Base-by-base conservation (phyloP, 2,113 vertebrate genomes). In the Charadrius vociferus region DNA sequence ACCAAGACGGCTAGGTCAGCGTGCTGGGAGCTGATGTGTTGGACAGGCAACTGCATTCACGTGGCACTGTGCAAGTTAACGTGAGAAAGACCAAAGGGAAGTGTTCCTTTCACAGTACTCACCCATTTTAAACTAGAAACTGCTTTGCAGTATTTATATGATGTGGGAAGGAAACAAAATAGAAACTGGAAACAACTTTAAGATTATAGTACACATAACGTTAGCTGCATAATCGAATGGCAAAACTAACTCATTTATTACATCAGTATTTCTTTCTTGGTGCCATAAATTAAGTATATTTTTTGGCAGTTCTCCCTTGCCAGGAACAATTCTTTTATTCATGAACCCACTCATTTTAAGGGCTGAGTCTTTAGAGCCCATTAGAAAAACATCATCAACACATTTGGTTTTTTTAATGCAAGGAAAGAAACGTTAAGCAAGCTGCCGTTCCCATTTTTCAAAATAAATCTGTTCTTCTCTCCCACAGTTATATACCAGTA, bases 241-340 rank as follows among this genome's bases (percentile, higher is more conserved):
- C 36, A 72, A 93, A 85, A 82, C n/a, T 32, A n/a, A 68, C 84
- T 78, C 52, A 34, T 68, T 89, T 78, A 72, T 95, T 96, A 88
- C 89, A 82, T 68, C 72, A 66, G 53, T 92, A 93, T 97, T 96
- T 97, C 83, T 95, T 90, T 41, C 62, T 86, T 55, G 86, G 75
- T 82, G 41, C 66, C 73, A 93, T 88, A 96, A 93, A 97, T 96
- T 90, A 91, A 92, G 39, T 7, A 10, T 36, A 52, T 82, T 87
- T 95, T 93, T 83, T 97, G 81, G 53, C 92, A 95, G 61, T 62
- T 92, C 72, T 87, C 85, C 79, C 41, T 85, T 75, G 68, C 49
- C 66, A 89, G 65, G 71, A 93, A 94, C 49, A 91, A 80, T 63
- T 95, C 59, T 81, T 94, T 93, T 90, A 83, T 81, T 94, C 71